phyloP scores from a whole-genome alignment of 1,140 invertebrate genomes.

The Heliconius nattereri region DNA sequence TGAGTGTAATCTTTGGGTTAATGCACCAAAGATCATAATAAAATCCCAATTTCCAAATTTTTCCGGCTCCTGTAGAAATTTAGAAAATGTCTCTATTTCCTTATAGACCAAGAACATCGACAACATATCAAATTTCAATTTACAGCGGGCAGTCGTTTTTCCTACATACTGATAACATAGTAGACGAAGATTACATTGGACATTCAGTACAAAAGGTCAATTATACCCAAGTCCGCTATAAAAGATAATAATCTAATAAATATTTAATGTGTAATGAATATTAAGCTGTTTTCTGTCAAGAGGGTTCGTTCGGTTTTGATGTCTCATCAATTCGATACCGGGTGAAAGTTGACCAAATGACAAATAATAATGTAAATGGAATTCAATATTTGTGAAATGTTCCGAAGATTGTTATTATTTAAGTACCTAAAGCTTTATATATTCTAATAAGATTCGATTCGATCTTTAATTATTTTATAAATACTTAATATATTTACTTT shows the following conservation, averaged over 20 bases:
- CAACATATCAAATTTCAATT: no score
- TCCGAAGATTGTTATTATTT: background rate
- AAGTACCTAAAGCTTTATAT: background rate
- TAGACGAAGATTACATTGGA: background rate
- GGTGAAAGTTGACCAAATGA: background rate
- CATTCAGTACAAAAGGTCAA: conserved; percentile 12
- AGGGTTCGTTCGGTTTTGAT: background rate
- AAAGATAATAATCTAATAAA: conserved; percentile 32
- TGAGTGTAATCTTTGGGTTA: no score
- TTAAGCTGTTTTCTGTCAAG: conserved; percentile 24
- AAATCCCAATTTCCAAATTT: no score
- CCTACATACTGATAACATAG: background rate
- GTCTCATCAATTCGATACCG: conserved; percentile 3
- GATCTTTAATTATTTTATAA: no score
- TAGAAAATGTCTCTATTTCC: no score
- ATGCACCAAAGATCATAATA: no score
- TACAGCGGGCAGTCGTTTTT: no score
- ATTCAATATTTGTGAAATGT: background rate
- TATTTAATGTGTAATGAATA: conserved; percentile 30
- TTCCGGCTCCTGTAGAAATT: no score
- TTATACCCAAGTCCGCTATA: conserved; percentile 20
- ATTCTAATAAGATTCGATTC: background rate
- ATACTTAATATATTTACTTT: no score
- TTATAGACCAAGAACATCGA: no score
- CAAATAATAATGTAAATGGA: conserved; percentile 4